Conservation (phyloP, 2,888 invertebrate genomes). For the Boloria selene region DNA sequence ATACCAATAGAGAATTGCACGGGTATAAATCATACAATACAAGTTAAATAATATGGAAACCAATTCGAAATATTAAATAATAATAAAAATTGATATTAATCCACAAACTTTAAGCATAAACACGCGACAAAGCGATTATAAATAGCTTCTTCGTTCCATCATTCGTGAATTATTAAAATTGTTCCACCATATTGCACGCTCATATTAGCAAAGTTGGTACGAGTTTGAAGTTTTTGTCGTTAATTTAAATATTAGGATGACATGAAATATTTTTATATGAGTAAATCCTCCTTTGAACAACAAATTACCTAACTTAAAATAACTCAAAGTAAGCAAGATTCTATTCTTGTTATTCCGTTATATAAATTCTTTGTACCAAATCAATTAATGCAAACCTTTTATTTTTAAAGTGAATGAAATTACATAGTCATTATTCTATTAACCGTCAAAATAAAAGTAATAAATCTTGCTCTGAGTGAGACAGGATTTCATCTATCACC, state of each 20-base stretch:
- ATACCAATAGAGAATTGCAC: too few species aligned
- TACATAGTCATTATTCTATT: slow-evolving; percentile 14
- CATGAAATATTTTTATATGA: slow-evolving; percentile 54
- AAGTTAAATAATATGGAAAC: too few species aligned
- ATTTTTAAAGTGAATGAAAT: slow-evolving; percentile 2
- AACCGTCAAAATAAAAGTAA: slow-evolving; percentile 7
- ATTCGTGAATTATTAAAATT: slow-evolving; percentile 70
- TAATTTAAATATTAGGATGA: slow-evolving; percentile 62
- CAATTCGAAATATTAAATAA: not conserved
- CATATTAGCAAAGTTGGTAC: slow-evolving; percentile 69
- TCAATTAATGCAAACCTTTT: too few species aligned
- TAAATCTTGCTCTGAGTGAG: slow-evolving; percentile 15
- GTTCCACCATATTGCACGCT: slow-evolving; percentile 35
- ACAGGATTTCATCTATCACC: slow-evolving; percentile 20
- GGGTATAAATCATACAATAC: too few species aligned
- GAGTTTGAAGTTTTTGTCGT: slow-evolving; percentile 56
- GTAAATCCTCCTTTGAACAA: slow-evolving; percentile 12
- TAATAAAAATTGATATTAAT: slow-evolving; percentile 28
- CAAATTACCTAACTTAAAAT: slow-evolving; percentile 8
- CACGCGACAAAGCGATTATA: slow-evolving; percentile 47
- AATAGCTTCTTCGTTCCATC: slow-evolving; percentile 42
- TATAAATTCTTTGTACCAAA: too few species aligned
- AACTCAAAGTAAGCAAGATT: not conserved
- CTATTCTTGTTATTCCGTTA: too few species aligned
- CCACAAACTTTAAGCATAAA: slow-evolving; percentile 48